Evolutionary conservation across 2,797 vertebrate genomes (phyloP).

Genomic region (Moxostoma hubbsi): DNA sequence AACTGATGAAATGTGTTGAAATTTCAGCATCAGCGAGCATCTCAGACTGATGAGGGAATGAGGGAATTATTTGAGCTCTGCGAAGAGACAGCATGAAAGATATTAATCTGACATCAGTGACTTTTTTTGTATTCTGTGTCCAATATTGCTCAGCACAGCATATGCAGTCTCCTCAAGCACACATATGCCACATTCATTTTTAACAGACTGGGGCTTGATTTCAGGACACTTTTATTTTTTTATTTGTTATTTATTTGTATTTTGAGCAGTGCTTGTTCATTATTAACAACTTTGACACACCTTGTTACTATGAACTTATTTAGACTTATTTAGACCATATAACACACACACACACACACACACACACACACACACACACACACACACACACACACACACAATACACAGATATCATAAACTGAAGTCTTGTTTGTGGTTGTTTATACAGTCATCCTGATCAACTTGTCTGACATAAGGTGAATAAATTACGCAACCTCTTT

Average conservation of each 20-base stretch:
- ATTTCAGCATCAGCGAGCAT: constrained; percentile 51
- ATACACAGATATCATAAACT: too few species aligned
- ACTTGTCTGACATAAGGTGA: constrained; percentile 19
- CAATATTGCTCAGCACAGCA: constrained; percentile 23
- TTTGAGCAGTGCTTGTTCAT: not conserved
- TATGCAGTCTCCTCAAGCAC: not conserved
- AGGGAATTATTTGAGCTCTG: constrained; percentile 53
- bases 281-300: too few species aligned
- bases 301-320: too few species aligned
- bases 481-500: not conserved
- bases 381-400: not conserved
- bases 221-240: not conserved
- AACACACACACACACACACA: not conserved
- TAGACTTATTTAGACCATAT: not conserved
- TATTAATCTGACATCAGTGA: constrained; percentile 50
- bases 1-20: constrained; percentile 61
- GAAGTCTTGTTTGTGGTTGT: not conserved
- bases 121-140: constrained; percentile 37
- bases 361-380: too few species aligned
- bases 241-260: not conserved
- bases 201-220: not conserved
- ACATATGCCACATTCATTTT: constrained; percentile 5
- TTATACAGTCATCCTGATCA: not conserved
- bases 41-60: constrained; percentile 55
- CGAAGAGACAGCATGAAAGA: constrained; percentile 48